Base-by-base conservation (phyloP, 2,797 vertebrate species). In the Enteromius argenteus region DNA sequence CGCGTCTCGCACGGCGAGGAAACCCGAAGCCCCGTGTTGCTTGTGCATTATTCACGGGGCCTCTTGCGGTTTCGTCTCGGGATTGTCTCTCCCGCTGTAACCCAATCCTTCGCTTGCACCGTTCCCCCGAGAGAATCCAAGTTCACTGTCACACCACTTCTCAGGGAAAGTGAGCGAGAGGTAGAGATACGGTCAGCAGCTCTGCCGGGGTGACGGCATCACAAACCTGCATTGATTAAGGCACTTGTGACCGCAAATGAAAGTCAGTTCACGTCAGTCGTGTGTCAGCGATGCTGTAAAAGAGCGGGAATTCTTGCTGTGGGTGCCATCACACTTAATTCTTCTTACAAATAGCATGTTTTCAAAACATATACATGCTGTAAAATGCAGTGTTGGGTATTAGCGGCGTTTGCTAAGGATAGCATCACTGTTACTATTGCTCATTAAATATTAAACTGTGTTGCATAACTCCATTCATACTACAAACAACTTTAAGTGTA, bases 31-130 rank as follows among this genome's bases (percentile, higher is more conserved):
- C 86, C 15, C 56, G 69, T 90, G 93, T 93, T 90, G 92, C 91
- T 89, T 87, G 93, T 96, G 94, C 96, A 95, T 96, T 94, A 96
- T 96, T 96, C 94, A 95, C 93, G 81, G 87, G 86, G 92, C 89
- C 87, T 93, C 88, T 92, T 91, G 91, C 58, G 91, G 93, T 92
- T 90, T 91, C 88, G 92, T 94, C 90, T 89, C 88, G 86, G 89
- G 91, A 90, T 93, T 87, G 85, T 88, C 88, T 94, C 92, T 92
- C 89, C 84, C 72, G 30, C 87, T 89, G 93, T 92, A 95, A 96
- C 88, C 89, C 86, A 92, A 95, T 88, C 89, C 86, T 86, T 76
- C 90, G 90, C 86, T 84, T 87, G 81, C 89, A 60, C 86, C 17
- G 73, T 80, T 89, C 92, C 92, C 87, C 64, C 46, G 92, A 89